Evolutionary conservation across 1,140 invertebrate species (phyloP).

Genomic region (Rhyacophila brunnea): DNA sequence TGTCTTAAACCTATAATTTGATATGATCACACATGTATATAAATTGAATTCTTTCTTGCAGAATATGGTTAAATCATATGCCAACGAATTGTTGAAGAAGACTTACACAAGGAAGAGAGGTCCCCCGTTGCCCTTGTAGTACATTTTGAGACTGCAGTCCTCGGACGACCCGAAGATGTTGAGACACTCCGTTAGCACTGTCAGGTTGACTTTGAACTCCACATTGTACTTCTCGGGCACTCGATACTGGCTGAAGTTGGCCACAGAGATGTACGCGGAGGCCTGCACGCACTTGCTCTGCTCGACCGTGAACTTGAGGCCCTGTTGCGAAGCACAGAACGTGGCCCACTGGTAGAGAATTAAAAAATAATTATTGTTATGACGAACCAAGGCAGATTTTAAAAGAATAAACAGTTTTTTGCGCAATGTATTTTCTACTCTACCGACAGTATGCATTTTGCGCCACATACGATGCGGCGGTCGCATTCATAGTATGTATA

Average conservation of each 20-base stretch:
- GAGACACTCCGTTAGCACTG: slow-evolving; percentile 80
- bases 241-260: slow-evolving; percentile 73
- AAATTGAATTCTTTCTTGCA: too few relatives aligned
- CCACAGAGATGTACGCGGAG: slow-evolving; percentile 83
- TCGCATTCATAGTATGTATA: too few relatives aligned
- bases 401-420: too few relatives aligned
- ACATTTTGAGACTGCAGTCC: slow-evolving; percentile 71
- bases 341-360: slow-evolving; percentile 49
- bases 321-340: slow-evolving; percentile 77
- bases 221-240: slow-evolving; percentile 62
- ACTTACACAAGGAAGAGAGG: slow-evolving; percentile 69
- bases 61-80: too few relatives aligned
- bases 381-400: too few relatives aligned
- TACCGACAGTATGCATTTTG: too few relatives aligned
- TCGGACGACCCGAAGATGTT: slow-evolving; percentile 83
- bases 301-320: slow-evolving; percentile 89
- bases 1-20: too few relatives aligned
- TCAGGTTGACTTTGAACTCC: slow-evolving; percentile 80
- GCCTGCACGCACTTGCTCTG: slow-evolving; percentile 90
- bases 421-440: too few relatives aligned
- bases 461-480: too few relatives aligned
- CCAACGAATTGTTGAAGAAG: neutral
- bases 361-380: too few relatives aligned
- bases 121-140: slow-evolving; percentile 71
- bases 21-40: too few relatives aligned